Percentiles rank a stretch among this genome's conserved stretches.
These are phyloP conservation scores for Trichogramma dendrolimi DNA, from an alignment of 2,888 invertebrate species.

Conservation along the genomic window DNA sequence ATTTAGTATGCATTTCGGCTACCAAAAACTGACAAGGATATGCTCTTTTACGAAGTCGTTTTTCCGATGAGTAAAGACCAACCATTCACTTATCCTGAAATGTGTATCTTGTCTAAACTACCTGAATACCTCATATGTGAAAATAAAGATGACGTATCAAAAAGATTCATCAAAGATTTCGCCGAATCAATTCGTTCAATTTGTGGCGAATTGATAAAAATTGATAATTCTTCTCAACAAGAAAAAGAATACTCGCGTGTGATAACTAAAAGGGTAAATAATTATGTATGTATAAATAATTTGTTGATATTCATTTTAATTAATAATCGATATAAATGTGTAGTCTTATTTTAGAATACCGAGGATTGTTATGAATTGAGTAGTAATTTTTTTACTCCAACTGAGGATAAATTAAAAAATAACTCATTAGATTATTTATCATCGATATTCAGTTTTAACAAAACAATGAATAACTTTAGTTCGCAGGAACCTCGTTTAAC, in stretches of 20 bases:
- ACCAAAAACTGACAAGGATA: constrained; percentile 37
- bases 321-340: not conserved
- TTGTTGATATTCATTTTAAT: not conserved
- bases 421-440: constrained; percentile 3
- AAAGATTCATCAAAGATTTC: constrained; percentile 34
- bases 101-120: constrained; percentile 36
- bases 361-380: not conserved
- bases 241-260: constrained; percentile 13
- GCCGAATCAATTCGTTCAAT: constrained; percentile 28
- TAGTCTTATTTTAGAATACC: constrained; percentile 10
- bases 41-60: constrained; percentile 42
- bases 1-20: constrained; percentile 46
- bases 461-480: constrained; percentile 2
- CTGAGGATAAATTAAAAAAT: constrained; percentile 8
- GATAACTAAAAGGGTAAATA: constrained; percentile 3
- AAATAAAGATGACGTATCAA: constrained; percentile 24
- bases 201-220: constrained; percentile 31
- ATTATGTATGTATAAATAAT: constrained; percentile 8
- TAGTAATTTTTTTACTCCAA: constrained; percentile 11
- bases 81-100: constrained; percentile 40
- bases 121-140: constrained; percentile 27
- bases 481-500: constrained; percentile 14
- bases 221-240: constrained; percentile 17
- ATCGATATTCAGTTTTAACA: constrained; percentile 3
- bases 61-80: constrained; percentile 34